phyloP scores from a whole-genome alignment of 2,888 invertebrate species.

The Halictus quadricinctus region DNA sequence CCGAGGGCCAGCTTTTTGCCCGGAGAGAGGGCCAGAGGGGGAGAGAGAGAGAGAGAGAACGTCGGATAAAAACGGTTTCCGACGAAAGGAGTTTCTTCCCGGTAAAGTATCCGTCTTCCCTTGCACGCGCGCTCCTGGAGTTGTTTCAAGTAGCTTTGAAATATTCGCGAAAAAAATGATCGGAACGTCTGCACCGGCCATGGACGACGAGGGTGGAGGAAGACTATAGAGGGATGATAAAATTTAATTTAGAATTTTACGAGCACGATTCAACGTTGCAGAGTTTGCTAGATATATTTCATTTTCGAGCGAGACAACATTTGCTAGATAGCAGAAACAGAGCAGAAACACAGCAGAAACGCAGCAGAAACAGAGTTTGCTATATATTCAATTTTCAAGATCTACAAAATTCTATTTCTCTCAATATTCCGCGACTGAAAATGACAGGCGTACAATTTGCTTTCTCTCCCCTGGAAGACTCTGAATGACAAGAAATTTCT shows the following conservation, averaged over 20 bases:
- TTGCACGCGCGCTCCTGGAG: not conserved
- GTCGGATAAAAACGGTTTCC: conserved; percentile 33
- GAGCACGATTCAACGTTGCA: conserved; percentile 31
- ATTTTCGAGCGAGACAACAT: too few relatives aligned
- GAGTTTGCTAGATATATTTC: conserved; percentile 1
- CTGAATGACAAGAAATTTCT: too few relatives aligned
- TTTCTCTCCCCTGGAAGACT: too few relatives aligned
- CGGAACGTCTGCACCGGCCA: conserved; percentile 15
- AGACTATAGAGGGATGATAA: conserved; percentile 8
- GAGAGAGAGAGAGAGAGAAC: not conserved
- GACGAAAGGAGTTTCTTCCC: conserved; percentile 24
- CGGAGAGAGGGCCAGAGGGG: not conserved
- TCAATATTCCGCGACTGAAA: too few relatives aligned
- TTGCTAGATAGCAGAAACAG: too few relatives aligned
- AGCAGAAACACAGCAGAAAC: too few relatives aligned
- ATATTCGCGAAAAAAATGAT: conserved; percentile 45
- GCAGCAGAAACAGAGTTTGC: too few relatives aligned
- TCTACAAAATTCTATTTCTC: too few relatives aligned
- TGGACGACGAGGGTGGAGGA: not conserved
- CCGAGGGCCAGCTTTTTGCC: conserved; percentile 40
- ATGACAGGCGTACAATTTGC: too few relatives aligned
- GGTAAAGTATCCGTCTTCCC: conserved; percentile 32
- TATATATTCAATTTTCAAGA: not conserved
- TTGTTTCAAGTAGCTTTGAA: conserved; percentile 47
- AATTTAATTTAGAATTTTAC: conserved; percentile 46